phyloP scores from a whole-genome alignment of 2,888 invertebrate species.

The Kuschelorhynchus macadamiae region DNA sequence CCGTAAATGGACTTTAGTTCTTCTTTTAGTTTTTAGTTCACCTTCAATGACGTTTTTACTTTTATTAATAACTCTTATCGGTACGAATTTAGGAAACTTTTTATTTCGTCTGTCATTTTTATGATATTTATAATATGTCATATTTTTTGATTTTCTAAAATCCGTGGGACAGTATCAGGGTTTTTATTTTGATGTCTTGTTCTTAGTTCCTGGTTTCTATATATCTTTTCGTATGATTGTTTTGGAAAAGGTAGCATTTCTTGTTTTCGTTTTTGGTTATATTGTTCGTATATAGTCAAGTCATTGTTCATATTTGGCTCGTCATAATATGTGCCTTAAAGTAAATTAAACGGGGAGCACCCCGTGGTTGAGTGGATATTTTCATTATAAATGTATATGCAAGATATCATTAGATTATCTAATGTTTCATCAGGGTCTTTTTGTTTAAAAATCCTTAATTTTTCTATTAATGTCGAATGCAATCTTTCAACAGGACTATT shows the following conservation, averaged over 20 bases:
- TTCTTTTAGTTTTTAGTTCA: background rate
- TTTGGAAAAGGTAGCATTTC: background rate
- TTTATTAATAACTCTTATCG: background rate
- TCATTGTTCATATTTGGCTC: constrained; percentile 5
- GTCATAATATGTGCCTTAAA: background rate
- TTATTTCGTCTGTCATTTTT: background rate
- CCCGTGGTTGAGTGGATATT: constrained; percentile 1
- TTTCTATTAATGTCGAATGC: constrained; percentile 3
- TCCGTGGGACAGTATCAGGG: background rate
- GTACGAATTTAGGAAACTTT: background rate
- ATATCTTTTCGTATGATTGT: background rate
- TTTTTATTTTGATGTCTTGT: background rate
- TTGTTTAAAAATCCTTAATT: constrained; percentile 3
- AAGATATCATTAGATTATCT: background rate
- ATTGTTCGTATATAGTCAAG: background rate
- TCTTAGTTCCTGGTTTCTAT: no score
- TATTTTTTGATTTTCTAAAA: background rate
- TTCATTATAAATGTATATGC: background rate
- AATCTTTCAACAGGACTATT: constrained; percentile 5
- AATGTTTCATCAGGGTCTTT: constrained; percentile 2
- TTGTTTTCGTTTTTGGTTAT: background rate
- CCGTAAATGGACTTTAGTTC: background rate
- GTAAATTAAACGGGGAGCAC: background rate
- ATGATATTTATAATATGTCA: no score
- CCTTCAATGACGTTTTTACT: background rate